Conservation (phyloP, 2,113 vertebrate species). For the Jacana jacana region DNA sequence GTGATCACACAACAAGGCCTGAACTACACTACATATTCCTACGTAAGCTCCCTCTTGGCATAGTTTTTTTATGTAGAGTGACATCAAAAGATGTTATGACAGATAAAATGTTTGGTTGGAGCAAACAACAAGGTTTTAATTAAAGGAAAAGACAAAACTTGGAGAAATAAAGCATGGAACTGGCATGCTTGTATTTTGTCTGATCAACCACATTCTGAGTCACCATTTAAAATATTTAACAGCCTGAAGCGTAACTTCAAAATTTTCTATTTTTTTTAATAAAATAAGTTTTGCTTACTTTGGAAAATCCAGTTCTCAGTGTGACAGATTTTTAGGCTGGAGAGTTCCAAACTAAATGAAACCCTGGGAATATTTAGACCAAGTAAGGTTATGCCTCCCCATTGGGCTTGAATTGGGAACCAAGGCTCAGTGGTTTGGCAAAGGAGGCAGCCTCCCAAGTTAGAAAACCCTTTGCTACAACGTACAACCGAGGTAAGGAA, state of each 20-base stretch:
- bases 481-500: background rate
- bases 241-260: background rate
- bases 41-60: background rate
- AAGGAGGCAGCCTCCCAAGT: fast-evolving
- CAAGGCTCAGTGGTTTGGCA: background rate
- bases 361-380: background rate
- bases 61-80: background rate
- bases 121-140: background rate
- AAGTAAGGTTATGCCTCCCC: background rate
- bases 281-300: background rate
- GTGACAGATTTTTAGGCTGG: background rate
- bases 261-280: background rate
- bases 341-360: background rate
- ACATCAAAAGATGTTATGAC: background rate
- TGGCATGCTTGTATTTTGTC: background rate
- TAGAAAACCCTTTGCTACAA: background rate
- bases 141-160: background rate
- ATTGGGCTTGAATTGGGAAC: fast-evolving
- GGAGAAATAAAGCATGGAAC: background rate
- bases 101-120: background rate
- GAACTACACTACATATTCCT: background rate
- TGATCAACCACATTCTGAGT: background rate
- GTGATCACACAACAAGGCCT: background rate
- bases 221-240: background rate
- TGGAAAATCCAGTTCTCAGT: background rate